phyloP scores from a whole-genome alignment of 2,888 invertebrate genomes.

The Bedellia somnulentella region DNA sequence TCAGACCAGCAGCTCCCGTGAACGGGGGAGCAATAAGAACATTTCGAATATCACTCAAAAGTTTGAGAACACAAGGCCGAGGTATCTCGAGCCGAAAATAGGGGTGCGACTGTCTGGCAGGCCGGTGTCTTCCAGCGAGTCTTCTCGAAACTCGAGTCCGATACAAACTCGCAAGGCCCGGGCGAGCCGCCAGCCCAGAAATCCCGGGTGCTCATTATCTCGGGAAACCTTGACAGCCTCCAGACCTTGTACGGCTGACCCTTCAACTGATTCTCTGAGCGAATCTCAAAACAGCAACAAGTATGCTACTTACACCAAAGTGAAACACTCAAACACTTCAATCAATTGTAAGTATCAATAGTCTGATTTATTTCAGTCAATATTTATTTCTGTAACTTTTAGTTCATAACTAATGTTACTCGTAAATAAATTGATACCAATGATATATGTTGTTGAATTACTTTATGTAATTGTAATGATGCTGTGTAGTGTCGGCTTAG shows the following conservation, averaged over 20 bases:
- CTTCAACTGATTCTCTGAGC: slow-evolving; percentile 46
- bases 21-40: slow-evolving; percentile 14
- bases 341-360: slow-evolving; percentile 31
- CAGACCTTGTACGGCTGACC: slow-evolving; percentile 42
- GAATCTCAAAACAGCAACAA: slow-evolving; percentile 36
- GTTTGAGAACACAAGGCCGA: slow-evolving; percentile 50
- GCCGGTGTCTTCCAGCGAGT: slow-evolving; percentile 65
- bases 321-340: slow-evolving; percentile 24
- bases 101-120: slow-evolving; percentile 33
- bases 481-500: no score
- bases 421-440: no score
- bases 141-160: slow-evolving; percentile 71
- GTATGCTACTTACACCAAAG: slow-evolving; percentile 42
- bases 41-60: slow-evolving; percentile 19
- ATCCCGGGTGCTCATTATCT: slow-evolving; percentile 37
- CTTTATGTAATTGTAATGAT: no score
- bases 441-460: no score
- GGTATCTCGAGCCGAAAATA: slow-evolving; percentile 62
- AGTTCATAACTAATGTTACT: no score
- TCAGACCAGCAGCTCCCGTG: slow-evolving; percentile 24
- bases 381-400: no score
- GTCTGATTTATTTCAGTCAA: background rate
- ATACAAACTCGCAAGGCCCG: slow-evolving; percentile 43
- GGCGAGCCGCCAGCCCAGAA: slow-evolving; percentile 21
- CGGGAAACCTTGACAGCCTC: slow-evolving; percentile 51